phyloP scores from a whole-genome alignment of 2,797 vertebrate species.

The Poeciliopsis paucimaculata region DNA sequence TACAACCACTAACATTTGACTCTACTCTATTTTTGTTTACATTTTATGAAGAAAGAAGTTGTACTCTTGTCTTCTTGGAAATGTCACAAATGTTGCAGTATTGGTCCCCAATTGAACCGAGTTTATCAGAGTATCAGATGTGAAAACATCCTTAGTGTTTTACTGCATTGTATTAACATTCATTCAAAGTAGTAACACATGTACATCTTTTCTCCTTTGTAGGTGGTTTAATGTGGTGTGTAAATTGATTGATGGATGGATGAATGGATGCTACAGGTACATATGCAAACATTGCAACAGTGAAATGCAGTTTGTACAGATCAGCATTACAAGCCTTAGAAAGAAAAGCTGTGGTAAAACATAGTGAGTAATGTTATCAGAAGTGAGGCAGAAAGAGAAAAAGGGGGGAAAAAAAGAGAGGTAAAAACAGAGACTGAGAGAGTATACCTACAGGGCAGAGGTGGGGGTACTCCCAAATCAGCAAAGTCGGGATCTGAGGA shows the following conservation, averaged over 20 bases:
- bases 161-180: neutral
- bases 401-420: constrained; percentile 22
- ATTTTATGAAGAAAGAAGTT: too few species aligned
- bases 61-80: too few species aligned
- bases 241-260: neutral
- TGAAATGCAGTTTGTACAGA: neutral
- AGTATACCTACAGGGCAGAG: constrained; percentile 94
- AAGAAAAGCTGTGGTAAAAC: neutral
- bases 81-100: too few species aligned
- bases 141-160: neutral
- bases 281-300: constrained; percentile 24
- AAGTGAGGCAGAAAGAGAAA: constrained; percentile 20
- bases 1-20: too few species aligned
- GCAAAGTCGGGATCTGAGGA: constrained; percentile 99
- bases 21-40: too few species aligned
- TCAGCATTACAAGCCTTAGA: constrained; percentile 1
- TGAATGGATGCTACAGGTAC: neutral
- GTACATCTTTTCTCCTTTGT: neutral
- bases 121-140: too few species aligned
- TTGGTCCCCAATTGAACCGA: too few species aligned
- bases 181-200: neutral
- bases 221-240: neutral
- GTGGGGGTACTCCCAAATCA: constrained; percentile 94
- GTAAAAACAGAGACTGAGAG: constrained; percentile 35
- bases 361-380: neutral